Conservation (phyloP, 2,888 invertebrate genomes). For the Fabriciana adippe region DNA sequence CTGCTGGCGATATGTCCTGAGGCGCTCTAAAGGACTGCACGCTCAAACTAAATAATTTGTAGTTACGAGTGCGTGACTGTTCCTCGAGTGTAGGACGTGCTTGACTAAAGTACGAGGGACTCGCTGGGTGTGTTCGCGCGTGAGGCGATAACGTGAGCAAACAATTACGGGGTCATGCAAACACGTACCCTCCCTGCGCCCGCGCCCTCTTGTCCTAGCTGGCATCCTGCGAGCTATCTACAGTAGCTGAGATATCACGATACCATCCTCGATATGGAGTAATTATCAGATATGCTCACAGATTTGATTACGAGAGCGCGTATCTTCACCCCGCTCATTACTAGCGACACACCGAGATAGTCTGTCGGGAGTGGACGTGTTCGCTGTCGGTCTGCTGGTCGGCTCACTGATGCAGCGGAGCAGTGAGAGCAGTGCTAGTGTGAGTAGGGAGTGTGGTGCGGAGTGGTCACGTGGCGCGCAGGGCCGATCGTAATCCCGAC, state of each 20-base stretch:
- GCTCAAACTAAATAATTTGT: conserved; percentile 10
- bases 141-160: conserved; percentile 66
- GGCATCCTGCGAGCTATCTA: conserved; percentile 47
- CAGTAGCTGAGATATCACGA: conserved; percentile 62
- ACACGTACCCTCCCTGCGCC: conserved; percentile 43
- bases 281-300: conserved; percentile 77
- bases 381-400: background rate
- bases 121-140: conserved; percentile 57
- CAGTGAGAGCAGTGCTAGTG: background rate
- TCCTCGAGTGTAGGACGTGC: conserved; percentile 30
- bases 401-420: conserved; percentile 16
- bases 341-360: conserved; percentile 49
- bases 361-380: conserved; percentile 27
- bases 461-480: background rate
- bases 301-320: conserved; percentile 75
- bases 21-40: background rate
- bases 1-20: background rate
- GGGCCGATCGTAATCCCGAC: conserved; percentile 24
- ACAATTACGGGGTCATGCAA: conserved; percentile 58
- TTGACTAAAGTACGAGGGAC: conserved; percentile 21
- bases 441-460: background rate
- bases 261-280: conserved; percentile 71
- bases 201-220: conserved; percentile 21
- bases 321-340: conserved; percentile 60
- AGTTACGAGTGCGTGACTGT: background rate